A percentile compares a stretch with the other conserved stretches of the same genome.
Conservation (phyloP, 2,113 vertebrate species). For the Vombatus ursinus region DNA sequence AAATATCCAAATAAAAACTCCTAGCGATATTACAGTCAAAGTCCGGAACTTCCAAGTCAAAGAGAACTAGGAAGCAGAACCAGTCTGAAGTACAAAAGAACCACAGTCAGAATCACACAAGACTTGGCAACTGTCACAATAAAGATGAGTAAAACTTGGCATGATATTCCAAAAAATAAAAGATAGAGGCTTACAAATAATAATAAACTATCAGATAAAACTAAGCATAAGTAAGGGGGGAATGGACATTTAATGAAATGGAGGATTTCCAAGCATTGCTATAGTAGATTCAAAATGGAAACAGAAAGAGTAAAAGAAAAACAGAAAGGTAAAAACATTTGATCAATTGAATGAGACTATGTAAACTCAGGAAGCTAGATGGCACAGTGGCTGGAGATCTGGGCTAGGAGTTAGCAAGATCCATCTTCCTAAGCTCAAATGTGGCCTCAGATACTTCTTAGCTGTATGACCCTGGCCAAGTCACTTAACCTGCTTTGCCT, state of each 20-base stretch:
- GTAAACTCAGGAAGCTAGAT: neutral
- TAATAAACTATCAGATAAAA: neutral
- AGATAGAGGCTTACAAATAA: neutral
- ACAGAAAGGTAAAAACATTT: neutral
- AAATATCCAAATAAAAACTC: neutral
- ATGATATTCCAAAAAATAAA: neutral
- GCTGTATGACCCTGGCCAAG: neutral
- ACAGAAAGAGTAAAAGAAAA: neutral
- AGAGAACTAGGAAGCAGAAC: neutral
- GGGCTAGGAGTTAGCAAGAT: neutral
- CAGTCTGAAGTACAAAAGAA: neutral
- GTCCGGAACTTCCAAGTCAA: neutral
- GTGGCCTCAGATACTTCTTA: neutral
- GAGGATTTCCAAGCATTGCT: neutral
- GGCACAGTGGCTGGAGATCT: neutral
- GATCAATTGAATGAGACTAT: neutral
- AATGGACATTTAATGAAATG: neutral
- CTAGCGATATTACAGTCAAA: neutral
- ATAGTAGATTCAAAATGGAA: neutral
- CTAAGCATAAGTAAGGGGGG: neutral
- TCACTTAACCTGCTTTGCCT: too few species aligned
- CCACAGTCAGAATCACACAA: neutral
- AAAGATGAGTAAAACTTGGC: neutral
- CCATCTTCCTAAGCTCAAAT: neutral
- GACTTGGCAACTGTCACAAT: neutral